These are phyloP conservation scores for Hypanus sabinus DNA, from an alignment of 2,113 vertebrate genomes.

Conservation along the genomic window DNA sequence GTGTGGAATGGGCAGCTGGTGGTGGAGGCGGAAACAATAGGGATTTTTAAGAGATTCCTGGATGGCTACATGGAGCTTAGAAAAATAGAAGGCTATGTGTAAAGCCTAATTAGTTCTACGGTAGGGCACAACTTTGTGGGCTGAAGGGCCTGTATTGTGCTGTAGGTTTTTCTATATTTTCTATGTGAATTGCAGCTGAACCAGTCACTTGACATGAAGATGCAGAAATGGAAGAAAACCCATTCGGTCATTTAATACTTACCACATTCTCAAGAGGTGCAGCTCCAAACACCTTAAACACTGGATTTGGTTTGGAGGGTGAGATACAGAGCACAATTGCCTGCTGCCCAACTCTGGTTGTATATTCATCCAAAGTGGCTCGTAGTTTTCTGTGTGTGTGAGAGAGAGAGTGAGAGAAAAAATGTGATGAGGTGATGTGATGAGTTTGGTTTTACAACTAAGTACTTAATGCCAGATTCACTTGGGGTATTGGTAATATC, in stretches of 20 bases:
- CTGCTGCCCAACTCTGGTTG: slow-evolving; percentile 92
- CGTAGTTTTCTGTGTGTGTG: slow-evolving; percentile 74
- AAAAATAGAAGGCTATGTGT: too few relatives aligned
- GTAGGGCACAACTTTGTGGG: too few relatives aligned
- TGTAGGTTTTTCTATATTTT: too few relatives aligned
- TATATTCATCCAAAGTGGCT: slow-evolving; percentile 92
- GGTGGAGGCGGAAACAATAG: too few relatives aligned
- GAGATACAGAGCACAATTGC: slow-evolving; percentile 96
- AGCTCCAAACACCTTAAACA: slow-evolving; percentile 95
- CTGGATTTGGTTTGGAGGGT: slow-evolving; percentile 90
- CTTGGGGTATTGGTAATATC: not conserved
- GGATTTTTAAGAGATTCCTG: too few relatives aligned
- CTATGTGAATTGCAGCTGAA: not conserved
- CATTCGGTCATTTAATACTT: slow-evolving; percentile 43
- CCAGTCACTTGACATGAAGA: not conserved
- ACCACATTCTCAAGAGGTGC: slow-evolving; percentile 97
- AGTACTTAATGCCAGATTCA: not conserved
- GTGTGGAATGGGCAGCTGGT: too few relatives aligned
- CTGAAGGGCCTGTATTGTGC: too few relatives aligned
- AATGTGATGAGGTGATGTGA: not conserved
- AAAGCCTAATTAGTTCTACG: too few relatives aligned
- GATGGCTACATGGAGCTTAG: too few relatives aligned
- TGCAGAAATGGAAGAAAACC: not conserved
- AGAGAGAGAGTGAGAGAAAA: slow-evolving; percentile 17
- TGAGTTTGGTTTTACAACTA: not conserved